Evolutionary conservation across 2,888 invertebrate genomes (phyloP).

Genomic region (Ormyrus pomaceus): DNA sequence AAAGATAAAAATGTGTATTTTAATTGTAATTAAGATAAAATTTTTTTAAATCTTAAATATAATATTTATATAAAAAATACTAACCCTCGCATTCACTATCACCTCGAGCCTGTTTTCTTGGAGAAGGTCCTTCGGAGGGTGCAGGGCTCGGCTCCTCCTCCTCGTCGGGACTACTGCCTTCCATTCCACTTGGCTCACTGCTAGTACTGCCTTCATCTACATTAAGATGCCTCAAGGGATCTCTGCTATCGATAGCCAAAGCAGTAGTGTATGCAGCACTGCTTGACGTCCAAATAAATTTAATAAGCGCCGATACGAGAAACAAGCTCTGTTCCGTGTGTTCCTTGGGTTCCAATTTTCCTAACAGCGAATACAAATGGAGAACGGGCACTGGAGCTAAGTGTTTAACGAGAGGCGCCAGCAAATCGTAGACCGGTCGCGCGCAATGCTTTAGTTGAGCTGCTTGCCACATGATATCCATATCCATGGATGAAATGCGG

Average conservation of each 20-base stretch:
- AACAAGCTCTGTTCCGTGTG: slow-evolving; percentile 95
- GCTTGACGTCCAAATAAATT: slow-evolving; percentile 93
- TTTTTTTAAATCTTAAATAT: no score
- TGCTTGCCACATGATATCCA: slow-evolving; percentile 96
- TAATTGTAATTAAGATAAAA: not conserved
- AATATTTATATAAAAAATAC: slow-evolving; percentile 1
- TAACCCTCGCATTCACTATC: slow-evolving; percentile 70
- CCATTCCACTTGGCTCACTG: slow-evolving; percentile 72
- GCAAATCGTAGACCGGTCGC: slow-evolving; percentile 92
- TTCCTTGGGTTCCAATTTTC: slow-evolving; percentile 91
- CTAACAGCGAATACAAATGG: slow-evolving; percentile 91
- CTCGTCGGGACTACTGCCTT: slow-evolving; percentile 71
- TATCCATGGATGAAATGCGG: slow-evolving; percentile 91
- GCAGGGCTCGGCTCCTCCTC: slow-evolving; percentile 72
- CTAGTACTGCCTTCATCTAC: slow-evolving; percentile 72
- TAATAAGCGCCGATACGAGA: slow-evolving; percentile 91
- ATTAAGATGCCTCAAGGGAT: slow-evolving; percentile 65
- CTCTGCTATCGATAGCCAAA: slow-evolving; percentile 68
- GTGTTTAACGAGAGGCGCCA: slow-evolving; percentile 93
- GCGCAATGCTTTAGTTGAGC: slow-evolving; percentile 97
- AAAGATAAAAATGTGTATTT: slow-evolving; percentile 27
- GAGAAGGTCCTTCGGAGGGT: slow-evolving; percentile 78
- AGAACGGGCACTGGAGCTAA: slow-evolving; percentile 91
- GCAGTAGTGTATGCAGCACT: slow-evolving; percentile 72
- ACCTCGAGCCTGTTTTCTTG: slow-evolving; percentile 79